Base-by-base conservation (phyloP, 2,797 vertebrate species). In the Anisognathus igniventris region DNA sequence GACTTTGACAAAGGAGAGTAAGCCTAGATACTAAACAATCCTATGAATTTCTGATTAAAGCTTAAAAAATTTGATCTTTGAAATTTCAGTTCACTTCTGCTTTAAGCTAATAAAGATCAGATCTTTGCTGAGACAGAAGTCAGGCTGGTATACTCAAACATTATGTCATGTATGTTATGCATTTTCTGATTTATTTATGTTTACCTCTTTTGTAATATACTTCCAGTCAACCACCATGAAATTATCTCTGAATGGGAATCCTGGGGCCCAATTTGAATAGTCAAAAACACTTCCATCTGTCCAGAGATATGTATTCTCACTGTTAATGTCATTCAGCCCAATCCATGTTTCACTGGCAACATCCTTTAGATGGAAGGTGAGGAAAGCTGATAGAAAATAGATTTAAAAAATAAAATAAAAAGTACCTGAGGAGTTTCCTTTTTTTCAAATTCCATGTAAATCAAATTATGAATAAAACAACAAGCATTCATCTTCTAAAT, bases 251-350 rank as follows among this genome's bases (percentile, higher is more conserved):
- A 78, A 28, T 28, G 98, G 99, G 28, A 98, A 98, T 28, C 98
- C 97, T 94, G 95, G 98, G 13, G 98, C 98, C 99, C 99, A 99
- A 57, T 99, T 98, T 58, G 98, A 98, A 88, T 97, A 99, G 39
- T 92, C 64, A 75, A 99, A 97, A 45, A 97, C 40, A 58, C 96
- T 98, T 27, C 99, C 98, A 4, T 99, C 98, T 2, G 99, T 99
- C 99, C 99, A 99, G 44, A 99, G 80, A 86, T 98, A 99, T 4
- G 25, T 97, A 88, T 53, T 93, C 33, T 99, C 98, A 75, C 68
- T 93, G 95, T 98, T 99, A 70, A 99, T 33, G 61, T 99, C 98
- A 76, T 98, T 99, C 96, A 99, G 94, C 56, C 99, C 99, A 22
- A 97, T 98, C 99, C 99, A 99, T 6, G 98, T 72, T 85, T 99